These are phyloP conservation scores for Oryctolagus cuniculus DNA, from an alignment of 2,113 vertebrate genomes.

Conservation along the genomic window mOryCun1.1 NC_091435.1:113008501-113009000, in stretches of 20 bases:
- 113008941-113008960: neutral
- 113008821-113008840: neutral
- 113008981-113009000: neutral
- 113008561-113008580: neutral
- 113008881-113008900: too few species aligned
- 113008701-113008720: neutral
- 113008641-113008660: neutral
- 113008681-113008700: neutral
- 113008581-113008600: neutral
- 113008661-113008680: neutral
- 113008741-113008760: neutral
- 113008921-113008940: neutral
- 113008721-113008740: neutral
- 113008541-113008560: neutral
- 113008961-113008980: neutral
- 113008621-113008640: conserved; percentile 37
- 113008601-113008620: neutral
- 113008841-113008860: neutral
- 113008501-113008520: neutral
- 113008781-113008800: neutral
- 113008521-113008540: neutral
- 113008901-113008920: neutral
- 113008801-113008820: neutral
- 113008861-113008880: neutral
- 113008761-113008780: neutral